These are phyloP conservation scores for Eretmochelys imbricata DNA, from an alignment of 2,113 vertebrate genomes.

Conservation along the genomic window DNA sequence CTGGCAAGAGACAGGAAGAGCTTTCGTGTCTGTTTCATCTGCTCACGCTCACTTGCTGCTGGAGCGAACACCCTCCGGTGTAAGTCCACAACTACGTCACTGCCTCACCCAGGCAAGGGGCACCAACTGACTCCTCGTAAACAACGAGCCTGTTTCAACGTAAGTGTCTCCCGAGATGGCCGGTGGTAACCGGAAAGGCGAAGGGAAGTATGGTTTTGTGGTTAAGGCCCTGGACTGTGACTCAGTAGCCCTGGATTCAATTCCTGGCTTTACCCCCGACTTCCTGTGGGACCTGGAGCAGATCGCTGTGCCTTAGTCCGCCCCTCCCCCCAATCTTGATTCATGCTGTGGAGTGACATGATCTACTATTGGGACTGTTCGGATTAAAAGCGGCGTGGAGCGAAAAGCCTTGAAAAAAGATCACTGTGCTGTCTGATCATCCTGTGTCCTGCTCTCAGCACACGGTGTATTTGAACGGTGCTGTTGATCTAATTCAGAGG, in stretches of 20 bases:
- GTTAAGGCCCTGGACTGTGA: not conserved
- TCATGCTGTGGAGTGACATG: fast-evolving
- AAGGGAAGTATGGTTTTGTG: not conserved
- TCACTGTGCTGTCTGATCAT: not conserved
- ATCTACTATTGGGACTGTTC: not conserved
- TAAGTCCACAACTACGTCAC: not conserved
- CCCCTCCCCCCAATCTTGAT: not conserved
- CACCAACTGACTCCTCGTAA: not conserved
- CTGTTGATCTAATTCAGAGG: not conserved
- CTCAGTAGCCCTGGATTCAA: not conserved
- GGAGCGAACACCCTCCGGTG: not conserved
- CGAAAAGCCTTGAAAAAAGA: not conserved
- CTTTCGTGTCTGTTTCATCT: not conserved
- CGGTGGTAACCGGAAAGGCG: not conserved
- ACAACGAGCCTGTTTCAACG: not conserved
- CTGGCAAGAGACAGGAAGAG: not conserved
- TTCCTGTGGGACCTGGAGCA: not conserved
- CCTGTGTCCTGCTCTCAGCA: not conserved
- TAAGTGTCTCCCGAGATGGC: not conserved
- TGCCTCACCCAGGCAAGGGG: not conserved
- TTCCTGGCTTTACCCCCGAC: fast-evolving
- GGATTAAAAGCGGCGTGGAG: not conserved
- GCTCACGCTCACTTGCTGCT: not conserved
- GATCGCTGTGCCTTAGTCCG: fast-evolving
- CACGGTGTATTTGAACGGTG: not conserved